Evolutionary conservation across 2,797 vertebrate genomes (phyloP).

Genomic region (Crocodylus rhombifer): DNA sequence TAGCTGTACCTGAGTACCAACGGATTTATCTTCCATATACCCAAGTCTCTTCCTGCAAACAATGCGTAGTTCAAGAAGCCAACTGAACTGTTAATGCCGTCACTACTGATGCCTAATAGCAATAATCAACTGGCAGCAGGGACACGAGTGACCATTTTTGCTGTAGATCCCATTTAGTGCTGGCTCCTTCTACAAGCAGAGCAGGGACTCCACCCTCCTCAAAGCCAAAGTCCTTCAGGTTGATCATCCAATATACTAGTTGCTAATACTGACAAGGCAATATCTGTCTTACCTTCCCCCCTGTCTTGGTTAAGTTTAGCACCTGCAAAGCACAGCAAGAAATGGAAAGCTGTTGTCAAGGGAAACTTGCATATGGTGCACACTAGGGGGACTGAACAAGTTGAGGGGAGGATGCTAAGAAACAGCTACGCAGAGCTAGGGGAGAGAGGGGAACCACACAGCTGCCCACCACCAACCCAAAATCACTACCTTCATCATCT

Average conservation of each 20-base stretch:
- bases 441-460: not conserved
- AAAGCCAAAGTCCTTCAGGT: not conserved
- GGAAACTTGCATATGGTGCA: not conserved
- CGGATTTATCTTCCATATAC: not conserved
- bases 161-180: not conserved
- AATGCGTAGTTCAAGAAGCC: not conserved
- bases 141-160: not conserved
- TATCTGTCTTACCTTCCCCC: conserved; percentile 79
- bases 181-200: not conserved
- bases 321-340: conserved; percentile 71
- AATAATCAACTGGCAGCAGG: not conserved
- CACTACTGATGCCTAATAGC: not conserved
- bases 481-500: conserved; percentile 92
- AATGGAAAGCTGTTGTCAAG: not conserved
- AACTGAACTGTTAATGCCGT: not conserved
- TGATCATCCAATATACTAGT: not conserved
- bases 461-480: rapidly evolving
- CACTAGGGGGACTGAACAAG: not conserved
- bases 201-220: not conserved
- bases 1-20: not conserved
- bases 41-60: not conserved
- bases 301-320: conserved; percentile 62
- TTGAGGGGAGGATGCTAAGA: conserved; percentile 37
- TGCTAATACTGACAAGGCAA: not conserved
- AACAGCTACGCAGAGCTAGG: not conserved